Evolutionary conservation across 2,113 vertebrate species (phyloP).

Genomic region (Sinocyclocheilus anshuiensis): DNA sequence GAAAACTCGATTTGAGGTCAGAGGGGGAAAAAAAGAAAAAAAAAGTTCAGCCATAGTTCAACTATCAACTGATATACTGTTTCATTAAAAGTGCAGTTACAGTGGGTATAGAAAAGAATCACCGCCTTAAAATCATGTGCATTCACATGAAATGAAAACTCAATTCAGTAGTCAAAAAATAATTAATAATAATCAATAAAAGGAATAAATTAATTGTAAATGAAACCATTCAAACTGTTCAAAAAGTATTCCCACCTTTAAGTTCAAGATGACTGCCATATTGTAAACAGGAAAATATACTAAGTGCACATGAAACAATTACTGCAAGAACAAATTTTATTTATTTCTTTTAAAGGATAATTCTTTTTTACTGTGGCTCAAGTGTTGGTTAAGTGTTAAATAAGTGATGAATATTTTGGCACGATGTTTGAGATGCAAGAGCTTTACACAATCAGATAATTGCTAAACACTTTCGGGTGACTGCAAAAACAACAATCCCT

Average conservation of each 20-base stretch:
- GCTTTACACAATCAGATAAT: constrained; percentile 14
- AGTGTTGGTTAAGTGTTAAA: background rate
- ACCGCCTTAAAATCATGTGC: background rate
- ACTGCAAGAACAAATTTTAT: background rate
- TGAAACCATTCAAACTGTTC: background rate
- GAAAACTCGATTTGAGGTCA: constrained; percentile 1
- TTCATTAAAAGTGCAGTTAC: background rate
- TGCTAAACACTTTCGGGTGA: background rate
- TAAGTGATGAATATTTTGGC: background rate
- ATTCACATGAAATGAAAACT: background rate
- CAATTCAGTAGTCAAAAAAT: background rate
- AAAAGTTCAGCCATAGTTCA: background rate
- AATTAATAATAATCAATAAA: background rate
- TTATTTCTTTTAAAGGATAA: background rate
- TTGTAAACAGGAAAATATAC: background rate
- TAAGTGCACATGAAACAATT: background rate
- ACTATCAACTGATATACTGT: background rate
- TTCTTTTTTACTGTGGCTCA: background rate
- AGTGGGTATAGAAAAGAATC: too few relatives aligned
- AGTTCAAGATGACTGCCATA: too few relatives aligned
- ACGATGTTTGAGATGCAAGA: background rate
- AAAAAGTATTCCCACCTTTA: background rate
- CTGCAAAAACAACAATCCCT: background rate
- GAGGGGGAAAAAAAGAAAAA: background rate
- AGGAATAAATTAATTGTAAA: background rate